These are phyloP conservation scores for Etheostoma perlongum DNA, from an alignment of 2,797 vertebrate genomes.

Conservation along the genomic window DNA sequence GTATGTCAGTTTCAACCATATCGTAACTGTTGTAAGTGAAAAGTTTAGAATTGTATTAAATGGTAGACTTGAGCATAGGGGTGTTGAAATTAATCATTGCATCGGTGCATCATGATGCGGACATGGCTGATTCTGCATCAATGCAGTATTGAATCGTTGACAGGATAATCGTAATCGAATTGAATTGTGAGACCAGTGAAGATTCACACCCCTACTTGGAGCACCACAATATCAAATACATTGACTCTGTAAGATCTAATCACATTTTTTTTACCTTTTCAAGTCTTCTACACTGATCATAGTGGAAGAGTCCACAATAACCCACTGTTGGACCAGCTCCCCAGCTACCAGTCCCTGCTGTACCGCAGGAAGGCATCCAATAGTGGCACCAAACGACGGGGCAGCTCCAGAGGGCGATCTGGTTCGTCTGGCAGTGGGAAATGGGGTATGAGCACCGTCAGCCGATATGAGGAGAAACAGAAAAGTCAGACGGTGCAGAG, in stretches of 20 bases:
- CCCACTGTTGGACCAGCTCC: conserved; percentile 92
- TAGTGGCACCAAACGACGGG: conserved; percentile 68
- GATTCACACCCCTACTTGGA: too few relatives aligned
- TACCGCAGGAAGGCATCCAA: conserved; percentile 82
- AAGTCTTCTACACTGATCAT: conserved; percentile 79
- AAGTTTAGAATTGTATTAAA: neutral
- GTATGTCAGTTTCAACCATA: neutral
- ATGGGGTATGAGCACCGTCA: conserved; percentile 52
- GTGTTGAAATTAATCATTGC: too few relatives aligned
- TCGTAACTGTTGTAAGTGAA: neutral
- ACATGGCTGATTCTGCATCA: too few relatives aligned
- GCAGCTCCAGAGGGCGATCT: conserved; percentile 58
- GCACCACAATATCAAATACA: neutral
- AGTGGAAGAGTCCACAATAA: conserved; percentile 74
- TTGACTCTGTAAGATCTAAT: conserved; percentile 3
- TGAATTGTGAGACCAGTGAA: too few relatives aligned
- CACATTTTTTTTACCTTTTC: neutral
- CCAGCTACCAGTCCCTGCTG: conserved; percentile 91
- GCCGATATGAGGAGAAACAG: conserved; percentile 49
- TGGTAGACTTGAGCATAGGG: too few relatives aligned
- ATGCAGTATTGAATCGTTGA: too few relatives aligned
- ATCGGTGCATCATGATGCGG: too few relatives aligned
- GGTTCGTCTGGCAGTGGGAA: conserved; percentile 73
- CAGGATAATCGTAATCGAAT: too few relatives aligned
- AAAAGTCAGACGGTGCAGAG: conserved; percentile 61